Evolutionary conservation across 2,113 vertebrate species (phyloP), one percentile per base, ranked within the genome.

Genomic region (Forbesichthys papilliferus): DNA sequence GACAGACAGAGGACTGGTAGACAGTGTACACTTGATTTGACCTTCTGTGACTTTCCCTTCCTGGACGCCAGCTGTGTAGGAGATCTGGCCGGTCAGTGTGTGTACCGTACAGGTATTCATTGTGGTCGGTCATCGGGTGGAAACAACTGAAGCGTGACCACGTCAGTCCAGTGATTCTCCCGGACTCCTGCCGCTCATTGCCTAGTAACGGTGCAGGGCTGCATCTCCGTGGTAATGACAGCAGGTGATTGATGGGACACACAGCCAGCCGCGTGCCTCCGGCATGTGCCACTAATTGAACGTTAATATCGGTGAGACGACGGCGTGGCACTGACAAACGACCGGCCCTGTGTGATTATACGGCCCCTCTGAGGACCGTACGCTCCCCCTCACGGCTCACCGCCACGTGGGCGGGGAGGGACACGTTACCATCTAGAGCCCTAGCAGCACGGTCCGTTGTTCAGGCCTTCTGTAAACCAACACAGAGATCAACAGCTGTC

Each of bases 231-330:
- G 74, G 27, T 27, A 78, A 67, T 74, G 81, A 86, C 79, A 16
- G 48, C n/a, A 10, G 69, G 73, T 89, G 88, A 90, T 85, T 83
- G 86, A 87, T 89, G 20, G 67, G 33, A 18, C 0, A 20, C 66
- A 74, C 76, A 71, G 61, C 73, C 66, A 14, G 74, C 66, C 61
- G 66, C 52, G 64, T 79, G 56, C 61, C 51, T 78, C 75, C 60
- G 77, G 49, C 81, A 84, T 89, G 83, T 87, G 75, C 78, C 81
- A 78, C 82, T 86, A 90, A 88, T 86, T 85, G 82, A 87, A 84
- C 78, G 81, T 77, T 78, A 87, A 86, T 85, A 73, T 77, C 77
- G 49, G 74, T 13, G 73, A 74, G 79, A 78, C 76, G 46, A 78
- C 76, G 46, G 78, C 71, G 75, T 59, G 33, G 55, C 20, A 8